Base-by-base conservation (phyloP, 2,797 vertebrate genomes). In the Percopsis omiscomaycus region DNA sequence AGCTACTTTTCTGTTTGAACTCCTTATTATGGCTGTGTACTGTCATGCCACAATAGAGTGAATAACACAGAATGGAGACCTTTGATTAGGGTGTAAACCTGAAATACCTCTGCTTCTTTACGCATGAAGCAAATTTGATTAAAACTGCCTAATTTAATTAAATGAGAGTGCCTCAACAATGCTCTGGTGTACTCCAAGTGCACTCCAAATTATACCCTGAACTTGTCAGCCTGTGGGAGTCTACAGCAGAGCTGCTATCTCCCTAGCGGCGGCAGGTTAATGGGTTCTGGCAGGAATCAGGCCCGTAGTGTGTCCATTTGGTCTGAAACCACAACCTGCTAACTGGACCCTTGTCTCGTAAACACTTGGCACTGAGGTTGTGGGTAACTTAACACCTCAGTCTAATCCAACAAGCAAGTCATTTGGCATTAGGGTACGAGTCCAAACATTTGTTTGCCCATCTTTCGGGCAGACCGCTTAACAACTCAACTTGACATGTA, bases 371-470 rank as follows among this genome's bases (percentile, higher is more conserved):
- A 75, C 75, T 75, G 66, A 71, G 73, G 86, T 73, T 80, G 84
- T 84, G 87, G 84, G 89, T 80, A 85, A 88, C 74, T 88, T 90
- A 80, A 89, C 87, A 89, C 87, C 81, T 85, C 74, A 54, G 67
- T 88, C 84, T 71, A 78, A 89, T 71, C 71, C 82, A 72, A 81
- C 71, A 75, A 70, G 75, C 48, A 59, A 60, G 68, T 71, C 75
- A 68, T 68, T 84, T 89, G 83, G 85, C 86, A 74, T 76, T 62
- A 60, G 52, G 75, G 50, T 47, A 74, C 78, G 82, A 83, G 77
- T 71, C 81, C 75, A 91, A 88, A 88, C 80, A 86, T 89, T 84
- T 88, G 82, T 87, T 88, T 89, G 77, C 78, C 68, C 82, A 84
- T 87, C 87, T 73, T 77, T 81, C 74, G 69, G 75, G 60, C 61